Evolutionary conservation across 2,113 vertebrate species (phyloP).

Genomic region (Chloebia gouldiae): DNA sequence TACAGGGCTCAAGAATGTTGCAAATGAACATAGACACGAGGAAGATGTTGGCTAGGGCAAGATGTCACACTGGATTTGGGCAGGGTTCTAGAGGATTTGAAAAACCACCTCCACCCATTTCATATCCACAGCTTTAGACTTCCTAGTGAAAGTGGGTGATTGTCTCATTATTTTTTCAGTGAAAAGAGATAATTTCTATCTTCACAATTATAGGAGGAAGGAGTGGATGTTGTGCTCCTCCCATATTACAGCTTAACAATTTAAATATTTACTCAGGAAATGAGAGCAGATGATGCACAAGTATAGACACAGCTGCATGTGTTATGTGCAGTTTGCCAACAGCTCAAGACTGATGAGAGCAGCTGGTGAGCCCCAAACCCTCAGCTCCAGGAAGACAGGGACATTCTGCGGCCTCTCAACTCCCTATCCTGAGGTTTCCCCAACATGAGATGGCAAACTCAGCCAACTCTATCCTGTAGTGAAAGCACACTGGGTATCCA

Average conservation of each 20-base stretch:
- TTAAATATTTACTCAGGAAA: not conserved
- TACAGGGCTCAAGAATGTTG: not conserved
- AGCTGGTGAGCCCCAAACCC: not conserved
- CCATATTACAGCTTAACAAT: not conserved
- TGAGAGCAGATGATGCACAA: not conserved
- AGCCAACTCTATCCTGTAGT: not conserved
- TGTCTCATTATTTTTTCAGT: not conserved
- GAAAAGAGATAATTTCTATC: not conserved
- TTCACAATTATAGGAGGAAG: not conserved
- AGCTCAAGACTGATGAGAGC: not conserved
- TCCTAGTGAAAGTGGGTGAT: not conserved
- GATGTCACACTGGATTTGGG: not conserved
- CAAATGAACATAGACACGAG: not conserved
- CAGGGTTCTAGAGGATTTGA: not conserved
- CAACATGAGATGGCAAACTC: not conserved
- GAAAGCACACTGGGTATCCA: not conserved
- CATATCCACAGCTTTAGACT: not conserved
- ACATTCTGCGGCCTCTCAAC: not conserved
- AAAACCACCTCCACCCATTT: not conserved
- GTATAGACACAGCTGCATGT: not conserved
- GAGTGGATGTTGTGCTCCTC: not conserved
- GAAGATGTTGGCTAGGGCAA: not conserved
- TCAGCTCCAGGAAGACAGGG: not conserved
- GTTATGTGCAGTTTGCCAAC: not conserved
- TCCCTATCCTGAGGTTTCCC: accelerated